Evolutionary conservation across 2,888 invertebrate genomes (phyloP), one percentile per base, ranked within the genome.

Genomic region (Chironomus riparius): DNA sequence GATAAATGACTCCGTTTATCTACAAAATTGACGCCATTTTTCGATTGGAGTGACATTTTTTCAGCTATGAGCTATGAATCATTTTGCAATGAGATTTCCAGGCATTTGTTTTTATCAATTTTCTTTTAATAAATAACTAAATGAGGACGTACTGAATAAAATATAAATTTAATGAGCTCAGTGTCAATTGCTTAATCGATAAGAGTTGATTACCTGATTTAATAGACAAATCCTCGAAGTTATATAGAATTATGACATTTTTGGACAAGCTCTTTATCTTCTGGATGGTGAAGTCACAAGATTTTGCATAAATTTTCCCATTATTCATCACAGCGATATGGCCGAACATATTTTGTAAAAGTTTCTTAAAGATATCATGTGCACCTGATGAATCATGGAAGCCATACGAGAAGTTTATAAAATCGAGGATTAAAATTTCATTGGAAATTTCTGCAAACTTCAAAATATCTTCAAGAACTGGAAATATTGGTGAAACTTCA

Each of bases 351-450:
- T 83, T 81, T 48, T 85, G 81, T 1, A 90, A 81, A 6, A 87
- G 79, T 48, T 85, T 82, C 10, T 86, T 83, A 18, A 90, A 82
- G 62, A 85, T 82, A 38, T 83, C 82, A 79, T 90, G 89, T 18
- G 85, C 78, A 72, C 82, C 81, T 2, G 81, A 81, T 73, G 82
- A 81, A 70, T 82, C 82, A 77, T 83, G 82, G 78, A 84, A 84
- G 4, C 84, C 84, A 48, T 83, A 80, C 0, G 93, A 93, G 82
- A 94, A 93, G 77, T 92, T 89, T 80, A 94, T 93, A 68, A 95
- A 91, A 80, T 95, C 94, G 70, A 95, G 83, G 77, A 95, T 88
- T 10, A 94, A 86, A 47, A 93, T 85, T 85, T 93, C 93, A 77
- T 87, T 85, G 0, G 93, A 90, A 56, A 85, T 83, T 79, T 88